These are phyloP conservation scores for Stomatorhinus walkeri DNA, from an alignment of 2,797 vertebrate species.

Conservation along the genomic window DNA sequence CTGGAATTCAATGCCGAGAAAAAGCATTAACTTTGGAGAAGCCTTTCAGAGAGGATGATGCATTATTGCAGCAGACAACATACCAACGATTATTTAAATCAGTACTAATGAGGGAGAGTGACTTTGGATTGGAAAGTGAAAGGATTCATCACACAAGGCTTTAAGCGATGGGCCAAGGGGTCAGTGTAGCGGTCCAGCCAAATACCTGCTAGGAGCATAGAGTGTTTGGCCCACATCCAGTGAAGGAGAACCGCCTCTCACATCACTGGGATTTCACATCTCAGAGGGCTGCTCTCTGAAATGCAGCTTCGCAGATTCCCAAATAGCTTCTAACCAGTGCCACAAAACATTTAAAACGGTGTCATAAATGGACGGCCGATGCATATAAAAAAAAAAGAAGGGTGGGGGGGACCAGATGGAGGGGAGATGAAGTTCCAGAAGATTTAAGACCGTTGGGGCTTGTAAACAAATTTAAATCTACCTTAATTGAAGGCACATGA, in stretches of 20 bases:
- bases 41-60: not conserved
- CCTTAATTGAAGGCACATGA: constrained; percentile 67
- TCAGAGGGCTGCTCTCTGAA: constrained; percentile 59
- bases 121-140: not conserved
- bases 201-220: constrained; percentile 69
- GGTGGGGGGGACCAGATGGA: constrained; percentile 33
- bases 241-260: constrained; percentile 62
- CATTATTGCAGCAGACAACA: not conserved
- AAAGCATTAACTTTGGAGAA: not conserved
- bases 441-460: constrained; percentile 67
- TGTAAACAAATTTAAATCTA: constrained; percentile 70
- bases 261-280: constrained; percentile 68
- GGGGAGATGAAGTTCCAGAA: constrained; percentile 41
- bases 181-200: constrained; percentile 64
- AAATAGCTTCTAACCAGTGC: constrained; percentile 63
- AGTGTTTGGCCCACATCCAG: constrained; percentile 51
- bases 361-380: constrained; percentile 66
- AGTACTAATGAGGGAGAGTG: not conserved
- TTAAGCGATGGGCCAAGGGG: constrained; percentile 62
- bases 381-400: constrained; percentile 63
- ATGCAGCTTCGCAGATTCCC: constrained; percentile 64
- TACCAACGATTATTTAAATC: not conserved
- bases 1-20: not conserved
- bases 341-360: constrained; percentile 63
- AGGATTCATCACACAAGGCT: constrained; percentile 55